Base-by-base conservation (phyloP, 2,113 vertebrate genomes). In the Brachypteracias leptosomus region DNA sequence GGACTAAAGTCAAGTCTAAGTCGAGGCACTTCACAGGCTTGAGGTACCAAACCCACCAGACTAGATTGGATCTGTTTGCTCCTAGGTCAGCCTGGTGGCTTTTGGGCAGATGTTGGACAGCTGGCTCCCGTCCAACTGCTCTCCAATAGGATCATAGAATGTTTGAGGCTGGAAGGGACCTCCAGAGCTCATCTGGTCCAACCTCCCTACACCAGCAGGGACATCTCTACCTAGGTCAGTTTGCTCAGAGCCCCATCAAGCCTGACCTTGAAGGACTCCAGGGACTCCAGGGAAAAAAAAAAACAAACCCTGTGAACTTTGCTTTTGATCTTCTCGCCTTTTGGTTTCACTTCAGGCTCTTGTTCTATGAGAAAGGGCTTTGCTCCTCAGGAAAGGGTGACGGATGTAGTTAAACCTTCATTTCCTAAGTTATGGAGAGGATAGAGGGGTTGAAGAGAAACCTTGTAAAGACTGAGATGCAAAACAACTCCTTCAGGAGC, bases 111-210 rank as follows among this genome's bases (percentile, higher is more conserved):
- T 46, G 2, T 16, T 38, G 57, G 52, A 42, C 57, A 75, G 4
- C 21, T 77, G 54, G 9, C 4, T 22, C 35, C 31, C 25, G 25
- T 21, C 7, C 3, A 25, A 17, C 40, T 52, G 16, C 11, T 94
- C 6, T 76, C 38, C 13, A 52, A 44, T 22, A 75, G 19, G 3
- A 11, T 2, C 0, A n/a, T n/a, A n/a, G n/a, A n/a, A n/a, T n/a
- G n/a, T n/a, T n/a, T n/a, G n/a, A n/a, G n/a, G n/a, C n/a, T n/a
- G n/a, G n/a, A n/a, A n/a, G n/a, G n/a, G n/a, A n/a, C n/a, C n/a
- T n/a, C n/a, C n/a, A n/a, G n/a, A n/a, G n/a, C n/a, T n/a, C n/a
- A n/a, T n/a, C n/a, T n/a, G n/a, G n/a, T n/a, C n/a, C n/a, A n/a
- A n/a, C n/a, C n/a, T n/a, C n/a, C n/a, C n/a, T n/a, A n/a, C n/a